Base-by-base conservation (phyloP, 1,140 invertebrate species). In the Drosophila burlai region DNA sequence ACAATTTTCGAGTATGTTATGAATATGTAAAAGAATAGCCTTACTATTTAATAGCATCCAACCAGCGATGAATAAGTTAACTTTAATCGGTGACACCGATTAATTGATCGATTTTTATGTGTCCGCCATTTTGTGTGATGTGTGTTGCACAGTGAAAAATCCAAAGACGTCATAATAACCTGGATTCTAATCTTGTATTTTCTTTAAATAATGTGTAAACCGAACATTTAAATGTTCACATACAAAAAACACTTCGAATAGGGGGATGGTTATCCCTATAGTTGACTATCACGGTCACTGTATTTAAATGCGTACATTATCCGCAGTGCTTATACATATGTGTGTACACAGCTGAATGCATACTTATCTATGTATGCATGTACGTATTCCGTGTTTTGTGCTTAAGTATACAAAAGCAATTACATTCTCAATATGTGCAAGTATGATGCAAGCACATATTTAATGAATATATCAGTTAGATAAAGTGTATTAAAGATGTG, bases 101-200 rank as follows among this genome's bases (percentile, higher is more conserved):
- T 34, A 40, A 55, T 68, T 68, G 11, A 67, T 66, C 62, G 65
- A 50, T 49, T 42, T 40, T 24, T 38, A 13, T 55, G 4, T 42
- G 26, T 72, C 43, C 69, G 45, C 69, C 69, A 73, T 73, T 60
- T 73, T 73, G 69, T 71, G 36, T 38, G 26, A 50, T 69, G 38
- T 67, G 50, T 69, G 69, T 72, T 71, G 66, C 63, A 65, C 38
- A 38, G 24, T 72, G 69, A 59, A 55, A 73, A 73, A 73, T 50
- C 24, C 47, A 21, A 31, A 73, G 52, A 43, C 66, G 65, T 73
- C 66, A 73, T 57, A 71, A 58, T 69, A 72, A 72, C 42, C 18
- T 36, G 3, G 24, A 24, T 42, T 60, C 8, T 42, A 49, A 57
- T n/a, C 7, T 9, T 67, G 16, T 36, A 43, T 55, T 11, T 49